Conservation (phyloP, 2,797 vertebrate species). For the Xyrichtys novacula region DNA sequence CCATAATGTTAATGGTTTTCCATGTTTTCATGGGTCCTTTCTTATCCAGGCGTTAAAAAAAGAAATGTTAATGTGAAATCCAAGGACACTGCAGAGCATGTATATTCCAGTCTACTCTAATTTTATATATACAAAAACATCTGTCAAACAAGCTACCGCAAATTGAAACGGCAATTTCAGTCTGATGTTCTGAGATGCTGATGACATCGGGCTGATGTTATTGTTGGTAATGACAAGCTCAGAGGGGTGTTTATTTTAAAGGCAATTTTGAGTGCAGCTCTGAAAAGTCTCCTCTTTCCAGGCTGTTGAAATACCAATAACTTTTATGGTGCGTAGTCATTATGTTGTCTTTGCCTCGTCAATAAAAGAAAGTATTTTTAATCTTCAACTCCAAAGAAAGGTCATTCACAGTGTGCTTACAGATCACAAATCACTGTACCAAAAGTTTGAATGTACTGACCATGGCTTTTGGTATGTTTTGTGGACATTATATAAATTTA, state of each 20-base stretch:
- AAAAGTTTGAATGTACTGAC: not conserved
- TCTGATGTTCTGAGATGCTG: slow-evolving; percentile 64
- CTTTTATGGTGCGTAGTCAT: slow-evolving; percentile 53
- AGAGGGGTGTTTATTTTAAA: slow-evolving; percentile 76
- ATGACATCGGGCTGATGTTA: slow-evolving; percentile 74
- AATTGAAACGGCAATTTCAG: slow-evolving; percentile 67
- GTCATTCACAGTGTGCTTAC: slow-evolving; percentile 41
- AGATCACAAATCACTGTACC: slow-evolving; percentile 5
- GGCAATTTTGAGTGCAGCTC: slow-evolving; percentile 63
- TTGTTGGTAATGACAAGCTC: slow-evolving; percentile 71
- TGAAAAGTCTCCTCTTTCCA: slow-evolving; percentile 65
- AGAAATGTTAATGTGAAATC: slow-evolving; percentile 54
- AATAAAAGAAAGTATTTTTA: slow-evolving; percentile 45
- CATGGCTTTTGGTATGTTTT: not conserved
- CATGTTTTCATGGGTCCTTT: slow-evolving; percentile 43
- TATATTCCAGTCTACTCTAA: slow-evolving; percentile 52
- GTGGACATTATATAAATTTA: too few species aligned
- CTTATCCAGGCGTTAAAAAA: slow-evolving; percentile 42
- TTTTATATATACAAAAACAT: slow-evolving; percentile 70
- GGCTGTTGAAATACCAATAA: slow-evolving; percentile 71
- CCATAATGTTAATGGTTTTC: slow-evolving; percentile 61
- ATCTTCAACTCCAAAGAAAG: slow-evolving; percentile 54
- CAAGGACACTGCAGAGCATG: slow-evolving; percentile 61
- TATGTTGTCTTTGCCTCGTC: slow-evolving; percentile 49
- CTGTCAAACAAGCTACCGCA: slow-evolving; percentile 64